Conservation (phyloP, 2,888 invertebrate species). For the Pyrrhia umbra region DNA sequence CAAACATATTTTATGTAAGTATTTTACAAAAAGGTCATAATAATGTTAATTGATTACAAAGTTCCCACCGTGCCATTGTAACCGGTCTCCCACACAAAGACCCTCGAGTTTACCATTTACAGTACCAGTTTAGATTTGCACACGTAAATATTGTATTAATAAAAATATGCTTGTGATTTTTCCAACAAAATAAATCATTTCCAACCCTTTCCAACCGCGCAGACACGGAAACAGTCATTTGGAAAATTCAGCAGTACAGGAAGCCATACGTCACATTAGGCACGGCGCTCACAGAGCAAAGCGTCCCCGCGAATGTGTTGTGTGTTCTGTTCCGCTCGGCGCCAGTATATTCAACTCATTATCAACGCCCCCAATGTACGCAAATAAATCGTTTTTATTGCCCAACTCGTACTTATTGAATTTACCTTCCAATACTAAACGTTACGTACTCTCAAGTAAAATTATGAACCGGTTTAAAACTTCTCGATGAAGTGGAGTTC, state of each 20-base stretch:
- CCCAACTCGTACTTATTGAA: constrained; percentile 69
- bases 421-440: constrained; percentile 72
- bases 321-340: constrained; percentile 37
- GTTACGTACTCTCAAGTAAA: constrained; percentile 81
- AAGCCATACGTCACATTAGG: constrained; percentile 62
- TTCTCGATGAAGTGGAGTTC: constrained; percentile 89
- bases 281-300: constrained; percentile 47
- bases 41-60: neutral
- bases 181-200: constrained; percentile 50
- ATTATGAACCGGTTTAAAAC: constrained; percentile 87
- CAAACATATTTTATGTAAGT: neutral
- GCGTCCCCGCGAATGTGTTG: constrained; percentile 48
- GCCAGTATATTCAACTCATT: constrained; percentile 53
- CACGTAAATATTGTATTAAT: constrained; percentile 25
- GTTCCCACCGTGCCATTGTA: neutral
- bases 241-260: constrained; percentile 62
- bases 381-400: constrained; percentile 62
- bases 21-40: neutral
- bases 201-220: constrained; percentile 47
- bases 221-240: constrained; percentile 63
- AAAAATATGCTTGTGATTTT: constrained; percentile 39
- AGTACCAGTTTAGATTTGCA: constrained; percentile 14
- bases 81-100: neutral
- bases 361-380: constrained; percentile 47
- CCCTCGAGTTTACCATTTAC: neutral